phyloP scores from a whole-genome alignment of 2,113 vertebrate species.

The Rhynchomys soricoides region DNA sequence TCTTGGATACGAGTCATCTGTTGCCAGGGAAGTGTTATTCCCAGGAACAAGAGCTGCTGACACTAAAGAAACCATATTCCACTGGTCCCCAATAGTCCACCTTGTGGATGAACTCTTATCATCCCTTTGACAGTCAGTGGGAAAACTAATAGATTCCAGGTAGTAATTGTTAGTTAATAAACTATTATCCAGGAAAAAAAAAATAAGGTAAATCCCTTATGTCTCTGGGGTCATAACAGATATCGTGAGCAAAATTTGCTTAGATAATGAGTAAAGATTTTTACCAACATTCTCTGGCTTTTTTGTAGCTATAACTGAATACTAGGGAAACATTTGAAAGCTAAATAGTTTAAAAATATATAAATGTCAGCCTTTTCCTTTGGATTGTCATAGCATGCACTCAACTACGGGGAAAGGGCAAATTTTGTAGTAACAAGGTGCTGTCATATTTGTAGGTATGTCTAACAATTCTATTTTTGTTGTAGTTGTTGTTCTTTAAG shows the following conservation, averaged over 20 bases:
- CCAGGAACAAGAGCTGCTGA: not conserved
- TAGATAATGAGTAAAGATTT: not conserved
- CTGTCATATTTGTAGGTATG: not conserved
- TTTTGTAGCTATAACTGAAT: not conserved
- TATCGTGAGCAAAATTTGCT: not conserved
- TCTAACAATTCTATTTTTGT: not conserved
- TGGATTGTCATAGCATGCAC: not conserved
- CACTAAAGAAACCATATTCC: not conserved
- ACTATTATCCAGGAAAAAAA: not conserved
- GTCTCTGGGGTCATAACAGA: not conserved
- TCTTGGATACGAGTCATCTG: not conserved
- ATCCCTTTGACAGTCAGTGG: not conserved
- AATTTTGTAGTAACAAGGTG: not conserved
- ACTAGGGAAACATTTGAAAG: not conserved
- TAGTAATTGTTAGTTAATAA: not conserved
- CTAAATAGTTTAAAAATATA: not conserved
- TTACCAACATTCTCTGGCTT: not conserved
- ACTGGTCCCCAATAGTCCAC: not conserved
- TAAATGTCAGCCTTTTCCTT: not conserved
- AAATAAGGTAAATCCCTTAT: not conserved
- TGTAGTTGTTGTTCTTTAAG: not conserved
- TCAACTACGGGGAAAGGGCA: not conserved
- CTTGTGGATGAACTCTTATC: not conserved
- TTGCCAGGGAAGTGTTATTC: not conserved
- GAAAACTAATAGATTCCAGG: slow-evolving; percentile 15